Percentiles rank a stretch among this genome's conserved stretches.
Evolutionary conservation across 2,888 invertebrate species (phyloP).

Genomic region (Xylota segnis): DNA sequence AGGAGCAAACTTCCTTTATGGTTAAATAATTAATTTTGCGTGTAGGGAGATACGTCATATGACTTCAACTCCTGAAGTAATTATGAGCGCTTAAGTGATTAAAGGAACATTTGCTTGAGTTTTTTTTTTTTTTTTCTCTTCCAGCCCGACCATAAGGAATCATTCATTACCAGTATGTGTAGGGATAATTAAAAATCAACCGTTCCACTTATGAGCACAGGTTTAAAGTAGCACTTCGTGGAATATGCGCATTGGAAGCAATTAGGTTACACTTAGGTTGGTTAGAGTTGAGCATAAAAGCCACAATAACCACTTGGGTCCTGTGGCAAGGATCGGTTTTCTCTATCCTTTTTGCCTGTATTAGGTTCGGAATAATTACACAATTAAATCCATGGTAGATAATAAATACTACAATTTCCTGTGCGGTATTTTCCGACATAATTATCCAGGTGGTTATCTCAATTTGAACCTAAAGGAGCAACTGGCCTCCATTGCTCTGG

Average conservation of each 20-base stretch:
- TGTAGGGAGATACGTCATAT: background rate
- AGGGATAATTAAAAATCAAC: slow-evolving; percentile 19
- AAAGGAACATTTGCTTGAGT: slow-evolving; percentile 7
- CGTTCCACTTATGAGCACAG: background rate
- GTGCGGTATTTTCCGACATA: background rate
- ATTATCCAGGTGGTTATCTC: slow-evolving; percentile 19
- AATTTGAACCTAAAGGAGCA: slow-evolving; percentile 12
- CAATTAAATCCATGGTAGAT: slow-evolving; percentile 46
- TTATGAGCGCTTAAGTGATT: slow-evolving; percentile 17
- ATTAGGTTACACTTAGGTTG: slow-evolving; percentile 6
- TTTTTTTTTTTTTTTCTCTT: background rate
- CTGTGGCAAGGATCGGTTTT: background rate
- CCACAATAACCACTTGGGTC: slow-evolving; percentile 29
- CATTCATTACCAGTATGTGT: slow-evolving; percentile 12
- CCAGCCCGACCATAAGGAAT: background rate
- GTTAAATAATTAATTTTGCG: slow-evolving; percentile 10
- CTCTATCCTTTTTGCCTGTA: background rate
- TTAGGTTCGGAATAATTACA: slow-evolving; percentile 33
- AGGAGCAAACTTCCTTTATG: background rate
- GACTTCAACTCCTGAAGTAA: slow-evolving; percentile 2
- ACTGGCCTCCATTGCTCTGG: background rate
- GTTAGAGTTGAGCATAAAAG: background rate
- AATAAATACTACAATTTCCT: slow-evolving; percentile 34
- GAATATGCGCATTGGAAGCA: slow-evolving; percentile 7
- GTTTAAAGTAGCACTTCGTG: background rate